Conservation (phyloP, 2,888 invertebrate species). For the Beris chalybata region DNA sequence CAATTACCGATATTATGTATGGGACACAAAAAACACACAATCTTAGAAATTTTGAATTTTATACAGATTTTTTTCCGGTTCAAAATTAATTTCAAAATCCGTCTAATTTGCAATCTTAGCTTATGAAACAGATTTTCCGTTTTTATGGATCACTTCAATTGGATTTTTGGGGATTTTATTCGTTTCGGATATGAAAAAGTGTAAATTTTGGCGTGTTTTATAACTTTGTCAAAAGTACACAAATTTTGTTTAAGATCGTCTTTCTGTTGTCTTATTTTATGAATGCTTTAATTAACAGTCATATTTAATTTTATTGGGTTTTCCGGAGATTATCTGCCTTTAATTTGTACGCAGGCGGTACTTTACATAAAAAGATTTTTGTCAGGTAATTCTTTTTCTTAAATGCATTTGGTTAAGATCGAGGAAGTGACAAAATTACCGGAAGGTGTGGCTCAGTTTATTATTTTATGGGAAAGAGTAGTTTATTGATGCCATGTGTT, state of each 20-base stretch:
- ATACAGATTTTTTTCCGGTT: background rate
- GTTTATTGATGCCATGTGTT: too few relatives aligned
- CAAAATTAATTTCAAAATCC: constrained; percentile 1
- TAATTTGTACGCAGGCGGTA: background rate
- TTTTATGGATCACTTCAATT: background rate
- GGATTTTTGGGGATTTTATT: background rate
- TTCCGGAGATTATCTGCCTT: constrained; percentile 17
- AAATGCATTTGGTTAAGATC: background rate
- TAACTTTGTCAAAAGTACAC: too few relatives aligned
- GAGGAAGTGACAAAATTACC: constrained; percentile 1
- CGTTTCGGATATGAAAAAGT: constrained; percentile 8
- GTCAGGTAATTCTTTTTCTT: background rate
- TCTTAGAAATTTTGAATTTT: background rate
- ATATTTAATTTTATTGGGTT: constrained; percentile 28
- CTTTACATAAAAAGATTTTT: background rate
- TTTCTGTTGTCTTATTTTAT: too few relatives aligned
- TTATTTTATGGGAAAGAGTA: background rate
- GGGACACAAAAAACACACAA: background rate
- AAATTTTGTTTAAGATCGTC: too few relatives aligned
- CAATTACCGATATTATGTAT: constrained; percentile 21
- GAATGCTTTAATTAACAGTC: background rate
- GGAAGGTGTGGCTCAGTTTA: constrained; percentile 1
- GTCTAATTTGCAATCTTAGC: background rate
- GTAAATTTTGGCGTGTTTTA: background rate
- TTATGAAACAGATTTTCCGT: constrained; percentile 7